Conservation (phyloP, 1,140 invertebrate species). For the Asobara japonica region DNA sequence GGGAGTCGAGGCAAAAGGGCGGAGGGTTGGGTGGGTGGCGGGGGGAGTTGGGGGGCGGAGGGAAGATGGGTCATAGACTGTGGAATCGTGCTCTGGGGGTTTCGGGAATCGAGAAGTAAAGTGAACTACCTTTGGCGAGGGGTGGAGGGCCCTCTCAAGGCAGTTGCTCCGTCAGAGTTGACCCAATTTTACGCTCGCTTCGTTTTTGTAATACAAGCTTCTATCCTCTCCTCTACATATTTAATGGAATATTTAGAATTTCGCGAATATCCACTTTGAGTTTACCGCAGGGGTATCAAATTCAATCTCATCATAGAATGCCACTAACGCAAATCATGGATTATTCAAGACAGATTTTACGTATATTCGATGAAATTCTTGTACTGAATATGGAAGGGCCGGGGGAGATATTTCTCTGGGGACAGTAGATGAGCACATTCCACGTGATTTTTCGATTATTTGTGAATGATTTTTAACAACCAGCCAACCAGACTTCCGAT, state of each 20-base stretch:
- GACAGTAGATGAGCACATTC: no score
- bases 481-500: no score
- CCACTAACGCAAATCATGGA: not conserved
- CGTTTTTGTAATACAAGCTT: slow-evolving; percentile 2
- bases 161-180: slow-evolving; percentile 7
- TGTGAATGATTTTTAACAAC: no score
- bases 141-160: not conserved
- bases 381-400: no score
- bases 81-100: not conserved
- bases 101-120: slow-evolving; percentile 10
- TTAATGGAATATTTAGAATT: not conserved
- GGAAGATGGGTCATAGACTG: not conserved
- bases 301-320: not conserved
- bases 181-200: not conserved
- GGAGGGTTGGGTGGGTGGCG: no score
- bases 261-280: not conserved
- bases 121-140: not conserved
- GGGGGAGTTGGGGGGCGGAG: no score
- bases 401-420: no score
- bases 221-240: not conserved
- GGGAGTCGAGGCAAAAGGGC: not conserved
- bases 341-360: not conserved
- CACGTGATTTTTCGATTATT: no score
- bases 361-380: not conserved
- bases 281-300: not conserved